A percentile compares a stretch with the other conserved stretches of the same genome.
phyloP scores from a whole-genome alignment of 92 coral and sea anemone species.

The Meandrina meandrites region DNA sequence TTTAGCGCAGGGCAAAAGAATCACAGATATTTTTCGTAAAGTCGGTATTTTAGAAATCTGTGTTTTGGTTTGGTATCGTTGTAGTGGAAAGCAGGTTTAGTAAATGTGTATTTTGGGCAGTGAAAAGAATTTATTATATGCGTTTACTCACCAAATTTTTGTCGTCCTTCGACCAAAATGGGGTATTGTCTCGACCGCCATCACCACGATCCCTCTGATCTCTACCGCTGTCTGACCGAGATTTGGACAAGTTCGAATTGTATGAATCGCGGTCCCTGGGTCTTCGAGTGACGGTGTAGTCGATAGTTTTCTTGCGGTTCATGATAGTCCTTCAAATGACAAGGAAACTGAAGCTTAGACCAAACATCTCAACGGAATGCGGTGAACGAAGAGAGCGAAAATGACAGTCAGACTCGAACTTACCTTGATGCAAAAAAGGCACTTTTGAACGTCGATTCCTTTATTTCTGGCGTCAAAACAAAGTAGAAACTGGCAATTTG shows the following conservation, averaged over 20 bases:
- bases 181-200: constrained; percentile 15
- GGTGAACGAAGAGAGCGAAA: neutral
- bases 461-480: neutral
- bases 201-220: constrained; percentile 27
- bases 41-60: neutral
- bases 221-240: constrained; percentile 27
- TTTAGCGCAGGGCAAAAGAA: neutral
- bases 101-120: neutral
- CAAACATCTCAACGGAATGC: too few species aligned
- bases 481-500: neutral
- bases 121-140: too few species aligned
- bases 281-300: constrained; percentile 50
- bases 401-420: neutral
- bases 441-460: neutral
- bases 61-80: neutral
- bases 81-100: neutral
- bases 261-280: constrained; percentile 17
- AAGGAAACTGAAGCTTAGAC: neutral
- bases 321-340: neutral
- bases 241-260: neutral
- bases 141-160: constrained; percentile 37
- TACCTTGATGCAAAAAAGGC: neutral
- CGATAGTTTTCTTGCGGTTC: constrained; percentile 44
- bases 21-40: neutral
- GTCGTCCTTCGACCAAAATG: constrained; percentile 44